Conservation (phyloP, 2,113 vertebrate genomes). For the Dipodomys stephensi region DNA sequence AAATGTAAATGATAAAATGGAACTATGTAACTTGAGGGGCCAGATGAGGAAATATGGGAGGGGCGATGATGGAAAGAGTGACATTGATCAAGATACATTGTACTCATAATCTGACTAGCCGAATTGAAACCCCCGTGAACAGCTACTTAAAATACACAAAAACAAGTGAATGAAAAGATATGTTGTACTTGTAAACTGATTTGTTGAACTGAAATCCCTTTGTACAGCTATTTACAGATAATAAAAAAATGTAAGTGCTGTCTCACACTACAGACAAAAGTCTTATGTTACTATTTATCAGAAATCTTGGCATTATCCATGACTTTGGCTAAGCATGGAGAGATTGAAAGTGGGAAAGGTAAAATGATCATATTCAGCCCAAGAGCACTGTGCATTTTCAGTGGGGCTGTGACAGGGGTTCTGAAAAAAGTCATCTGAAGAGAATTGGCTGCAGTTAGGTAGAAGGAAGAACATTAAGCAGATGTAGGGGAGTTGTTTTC, state of each 20-base stretch:
- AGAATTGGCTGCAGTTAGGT: not conserved
- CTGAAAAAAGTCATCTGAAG: slow-evolving; percentile 28
- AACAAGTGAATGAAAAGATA: no score
- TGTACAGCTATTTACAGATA: no score
- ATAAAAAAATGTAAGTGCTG: slow-evolving; percentile 33
- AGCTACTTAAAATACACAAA: no score
- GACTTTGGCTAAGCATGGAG: not conserved
- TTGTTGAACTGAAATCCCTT: no score
- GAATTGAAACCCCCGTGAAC: no score
- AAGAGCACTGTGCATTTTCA: not conserved
- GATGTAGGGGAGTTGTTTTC: not conserved
- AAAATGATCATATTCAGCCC: not conserved
- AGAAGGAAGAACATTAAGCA: slow-evolving; percentile 9
- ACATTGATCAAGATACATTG: no score
- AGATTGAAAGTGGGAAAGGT: not conserved
- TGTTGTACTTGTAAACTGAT: no score
- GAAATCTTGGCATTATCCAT: not conserved
- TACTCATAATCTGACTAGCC: no score
- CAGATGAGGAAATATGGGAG: no score
- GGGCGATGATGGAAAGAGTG: no score
- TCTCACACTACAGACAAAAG: not conserved
- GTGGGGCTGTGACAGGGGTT: not conserved
- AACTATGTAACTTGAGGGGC: no score
- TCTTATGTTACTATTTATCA: not conserved
- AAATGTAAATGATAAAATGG: not conserved